Conservation (phyloP, 2,113 vertebrate genomes). For the Halichoeres trimaculatus region DNA sequence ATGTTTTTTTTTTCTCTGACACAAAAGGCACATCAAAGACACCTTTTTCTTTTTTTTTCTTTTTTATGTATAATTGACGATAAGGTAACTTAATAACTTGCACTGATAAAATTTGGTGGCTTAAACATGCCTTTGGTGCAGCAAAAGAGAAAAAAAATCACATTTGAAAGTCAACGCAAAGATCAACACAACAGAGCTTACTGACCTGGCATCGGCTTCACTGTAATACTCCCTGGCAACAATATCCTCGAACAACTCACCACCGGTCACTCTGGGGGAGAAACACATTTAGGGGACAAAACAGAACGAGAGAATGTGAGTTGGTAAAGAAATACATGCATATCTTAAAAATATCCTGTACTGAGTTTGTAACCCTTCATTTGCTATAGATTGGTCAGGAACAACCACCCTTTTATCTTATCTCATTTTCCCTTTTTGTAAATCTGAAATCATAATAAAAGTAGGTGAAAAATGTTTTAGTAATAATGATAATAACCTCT, state of each 20-base stretch:
- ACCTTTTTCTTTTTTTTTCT: background rate
- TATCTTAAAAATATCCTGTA: background rate
- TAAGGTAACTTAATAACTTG: background rate
- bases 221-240: constrained; percentile 95
- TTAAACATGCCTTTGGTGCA: constrained; percentile 26
- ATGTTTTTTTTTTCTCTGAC: background rate
- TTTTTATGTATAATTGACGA: too few species aligned
- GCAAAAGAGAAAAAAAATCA: background rate
- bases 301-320: background rate
- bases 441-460: too few species aligned
- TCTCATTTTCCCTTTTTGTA: too few species aligned
- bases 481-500: too few species aligned
- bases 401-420: too few species aligned
- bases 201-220: constrained; percentile 95
- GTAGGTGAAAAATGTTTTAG: too few species aligned
- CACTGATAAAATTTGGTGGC: background rate
- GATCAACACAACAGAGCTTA: constrained; percentile 9
- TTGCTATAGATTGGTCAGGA: too few species aligned
- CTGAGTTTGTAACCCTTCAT: too few species aligned
- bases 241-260: constrained; percentile 94
- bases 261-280: constrained; percentile 88
- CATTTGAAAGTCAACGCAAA: constrained; percentile 7
- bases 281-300: background rate
- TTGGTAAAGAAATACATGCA: background rate
- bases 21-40: constrained; percentile 38